Conservation (phyloP, 2,113 vertebrate species). For the Myotis lucifugus region DNA sequence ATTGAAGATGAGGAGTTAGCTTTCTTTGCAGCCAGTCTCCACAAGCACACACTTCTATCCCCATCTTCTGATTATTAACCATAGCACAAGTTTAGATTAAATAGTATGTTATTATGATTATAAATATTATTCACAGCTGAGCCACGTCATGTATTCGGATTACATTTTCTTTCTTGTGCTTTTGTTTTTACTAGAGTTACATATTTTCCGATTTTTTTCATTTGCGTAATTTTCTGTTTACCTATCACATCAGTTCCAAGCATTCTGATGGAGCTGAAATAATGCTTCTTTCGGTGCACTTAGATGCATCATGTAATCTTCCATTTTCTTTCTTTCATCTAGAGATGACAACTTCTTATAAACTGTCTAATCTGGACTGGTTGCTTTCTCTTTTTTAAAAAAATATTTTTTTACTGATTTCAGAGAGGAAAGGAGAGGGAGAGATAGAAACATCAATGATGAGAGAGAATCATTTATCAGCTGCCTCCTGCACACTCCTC, state of each 20-base stretch:
- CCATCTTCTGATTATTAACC: not conserved
- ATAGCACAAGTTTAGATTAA: not conserved
- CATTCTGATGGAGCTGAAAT: not conserved
- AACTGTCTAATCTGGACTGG: not conserved
- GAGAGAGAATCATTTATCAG: too few relatives aligned
- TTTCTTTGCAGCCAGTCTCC: not conserved
- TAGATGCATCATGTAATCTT: too few relatives aligned
- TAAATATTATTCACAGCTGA: not conserved
- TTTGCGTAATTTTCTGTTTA: not conserved
- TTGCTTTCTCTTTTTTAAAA: too few relatives aligned
- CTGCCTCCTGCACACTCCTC: too few relatives aligned
- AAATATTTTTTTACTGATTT: too few relatives aligned
- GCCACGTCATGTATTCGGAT: not conserved
- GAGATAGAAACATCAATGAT: too few relatives aligned
- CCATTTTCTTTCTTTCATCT: not conserved
- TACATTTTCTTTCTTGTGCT: not conserved
- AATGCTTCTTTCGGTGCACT: not conserved
- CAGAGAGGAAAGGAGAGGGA: too few relatives aligned
- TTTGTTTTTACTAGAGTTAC: not conserved
- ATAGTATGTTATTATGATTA: not conserved
- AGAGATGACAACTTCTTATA: not conserved
- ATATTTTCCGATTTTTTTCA: not conserved
- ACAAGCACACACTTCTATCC: not conserved
- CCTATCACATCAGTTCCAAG: not conserved
- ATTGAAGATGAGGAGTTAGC: not conserved